These are phyloP conservation scores for Plusia festucae DNA, from an alignment of 2,888 invertebrate species.

Conservation along the genomic window DNA sequence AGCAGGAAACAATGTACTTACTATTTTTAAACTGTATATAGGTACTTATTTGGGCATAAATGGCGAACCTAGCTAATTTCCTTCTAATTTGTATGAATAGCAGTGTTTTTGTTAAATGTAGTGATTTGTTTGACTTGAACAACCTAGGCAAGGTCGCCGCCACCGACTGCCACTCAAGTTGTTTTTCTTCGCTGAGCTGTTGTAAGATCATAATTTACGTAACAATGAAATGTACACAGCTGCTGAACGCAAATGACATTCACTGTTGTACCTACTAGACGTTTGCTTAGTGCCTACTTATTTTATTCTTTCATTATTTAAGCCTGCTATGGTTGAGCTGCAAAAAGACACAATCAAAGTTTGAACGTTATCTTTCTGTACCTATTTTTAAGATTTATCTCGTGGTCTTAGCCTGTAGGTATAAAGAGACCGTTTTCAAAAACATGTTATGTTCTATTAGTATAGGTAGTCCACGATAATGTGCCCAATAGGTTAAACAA, in stretches of 20 bases:
- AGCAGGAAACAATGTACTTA: not conserved
- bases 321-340: slow-evolving; percentile 9
- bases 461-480: not conserved
- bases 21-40: not conserved
- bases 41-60: too few species aligned
- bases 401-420: not conserved
- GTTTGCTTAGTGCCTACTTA: slow-evolving; percentile 17
- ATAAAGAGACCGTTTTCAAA: not conserved
- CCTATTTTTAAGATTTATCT: not conserved
- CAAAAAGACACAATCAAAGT: not conserved
- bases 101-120: slow-evolving; percentile 29
- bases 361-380: not conserved
- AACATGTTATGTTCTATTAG: not conserved
- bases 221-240: slow-evolving; percentile 38
- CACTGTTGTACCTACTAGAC: slow-evolving; percentile 17
- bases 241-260: slow-evolving; percentile 26
- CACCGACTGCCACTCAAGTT: slow-evolving; percentile 67
- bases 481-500: slow-evolving; percentile 1
- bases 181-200: slow-evolving; percentile 38
- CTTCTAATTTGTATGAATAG: slow-evolving; percentile 15
- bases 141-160: slow-evolving; percentile 71
- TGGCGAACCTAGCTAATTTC: slow-evolving; percentile 11
- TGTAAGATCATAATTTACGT: slow-evolving; percentile 49
- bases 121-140: slow-evolving; percentile 55
- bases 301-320: slow-evolving; percentile 25